Evolutionary conservation across 2,797 vertebrate genomes (phyloP).

Genomic region (Vultur gryphus): DNA sequence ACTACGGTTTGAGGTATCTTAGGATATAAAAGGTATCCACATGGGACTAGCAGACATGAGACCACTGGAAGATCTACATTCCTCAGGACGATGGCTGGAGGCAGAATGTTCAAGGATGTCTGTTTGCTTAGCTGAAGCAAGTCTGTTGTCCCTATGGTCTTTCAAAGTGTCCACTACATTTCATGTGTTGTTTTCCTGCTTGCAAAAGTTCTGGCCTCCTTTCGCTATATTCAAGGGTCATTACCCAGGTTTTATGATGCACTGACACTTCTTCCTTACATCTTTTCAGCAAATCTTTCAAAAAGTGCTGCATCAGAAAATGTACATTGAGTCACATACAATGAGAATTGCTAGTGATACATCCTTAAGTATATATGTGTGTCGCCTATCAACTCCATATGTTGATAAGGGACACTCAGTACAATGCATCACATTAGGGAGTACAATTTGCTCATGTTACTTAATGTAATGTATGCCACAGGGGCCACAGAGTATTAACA

Average conservation of each 20-base stretch:
- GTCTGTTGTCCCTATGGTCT: not conserved
- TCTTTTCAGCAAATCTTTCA: not conserved
- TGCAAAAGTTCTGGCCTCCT: not conserved
- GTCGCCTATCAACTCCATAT: not conserved
- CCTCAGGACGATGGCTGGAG: not conserved
- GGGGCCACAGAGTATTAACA: not conserved
- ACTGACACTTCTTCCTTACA: not conserved
- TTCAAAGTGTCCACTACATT: not conserved
- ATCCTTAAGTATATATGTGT: not conserved
- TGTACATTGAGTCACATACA: not conserved
- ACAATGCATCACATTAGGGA: not conserved
- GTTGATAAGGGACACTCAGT: not conserved
- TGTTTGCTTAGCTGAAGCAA: not conserved
- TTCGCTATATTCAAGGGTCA: not conserved
- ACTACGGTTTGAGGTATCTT: not conserved
- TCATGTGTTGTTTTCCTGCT: not conserved
- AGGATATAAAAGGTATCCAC: not conserved
- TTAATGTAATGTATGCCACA: not conserved
- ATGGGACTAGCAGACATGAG: not conserved
- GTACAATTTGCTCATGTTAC: not conserved
- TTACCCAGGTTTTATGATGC: not conserved
- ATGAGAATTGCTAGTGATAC: not conserved
- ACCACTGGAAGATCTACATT: not conserved
- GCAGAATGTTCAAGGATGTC: not conserved
- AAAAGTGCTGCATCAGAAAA: not conserved